phyloP scores from a whole-genome alignment of 1,140 invertebrate genomes.

The Adelges cooleyi region DNA sequence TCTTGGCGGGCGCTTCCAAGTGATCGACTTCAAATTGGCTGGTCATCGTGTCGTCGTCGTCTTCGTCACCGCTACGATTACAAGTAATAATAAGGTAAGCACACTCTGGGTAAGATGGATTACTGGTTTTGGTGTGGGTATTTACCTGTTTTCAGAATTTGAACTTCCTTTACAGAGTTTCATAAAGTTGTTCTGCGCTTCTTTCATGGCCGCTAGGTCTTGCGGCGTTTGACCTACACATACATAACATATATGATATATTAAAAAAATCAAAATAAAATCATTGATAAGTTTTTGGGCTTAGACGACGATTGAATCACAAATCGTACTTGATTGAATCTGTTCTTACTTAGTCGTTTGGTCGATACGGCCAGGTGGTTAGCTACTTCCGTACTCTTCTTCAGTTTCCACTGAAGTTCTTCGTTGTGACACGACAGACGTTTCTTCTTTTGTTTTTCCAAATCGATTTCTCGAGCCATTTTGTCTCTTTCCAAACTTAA shows the following conservation, averaged over 20 bases:
- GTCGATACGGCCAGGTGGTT: slow-evolving; percentile 39
- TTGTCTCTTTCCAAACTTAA: slow-evolving; percentile 51
- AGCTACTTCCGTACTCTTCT: slow-evolving; percentile 58
- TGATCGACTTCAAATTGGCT: not conserved
- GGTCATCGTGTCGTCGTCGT: slow-evolving; percentile 1
- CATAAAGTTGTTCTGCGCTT: slow-evolving; percentile 9
- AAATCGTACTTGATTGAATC: not conserved
- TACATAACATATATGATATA: too few relatives aligned
- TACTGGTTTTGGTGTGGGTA: not conserved
- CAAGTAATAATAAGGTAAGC: not conserved
- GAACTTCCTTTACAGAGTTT: slow-evolving; percentile 17
- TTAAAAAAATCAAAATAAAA: not conserved
- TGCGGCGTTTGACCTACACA: slow-evolving; percentile 7
- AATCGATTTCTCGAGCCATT: slow-evolving; percentile 55
- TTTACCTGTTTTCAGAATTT: slow-evolving; percentile 19
- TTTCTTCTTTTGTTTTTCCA: slow-evolving; percentile 63
- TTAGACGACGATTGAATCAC: not conserved
- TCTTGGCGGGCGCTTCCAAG: slow-evolving; percentile 38
- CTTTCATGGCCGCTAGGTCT: slow-evolving; percentile 19
- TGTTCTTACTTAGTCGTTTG: not conserved
- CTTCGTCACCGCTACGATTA: not conserved
- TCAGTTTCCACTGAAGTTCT: slow-evolving; percentile 70
- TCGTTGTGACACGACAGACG: slow-evolving; percentile 69
- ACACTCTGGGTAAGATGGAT: not conserved
- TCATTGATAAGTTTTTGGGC: not conserved